Percentiles rank a stretch among this genome's conserved stretches.
phyloP scores from a whole-genome alignment of 2,113 vertebrate species.

The Indri indri region DNA sequence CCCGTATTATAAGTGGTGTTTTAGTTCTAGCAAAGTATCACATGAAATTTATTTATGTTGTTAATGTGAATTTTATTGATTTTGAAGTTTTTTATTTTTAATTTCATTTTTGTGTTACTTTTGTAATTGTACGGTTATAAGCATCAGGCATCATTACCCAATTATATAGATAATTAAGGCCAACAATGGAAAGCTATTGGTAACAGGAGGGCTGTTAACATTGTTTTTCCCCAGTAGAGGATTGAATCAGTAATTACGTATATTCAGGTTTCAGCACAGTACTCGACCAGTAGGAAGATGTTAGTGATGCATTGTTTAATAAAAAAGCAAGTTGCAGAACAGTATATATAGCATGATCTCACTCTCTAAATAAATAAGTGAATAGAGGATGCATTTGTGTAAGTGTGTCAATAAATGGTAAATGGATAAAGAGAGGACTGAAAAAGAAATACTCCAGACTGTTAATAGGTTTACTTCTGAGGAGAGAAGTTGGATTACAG shows the following conservation, averaged over 20 bases:
- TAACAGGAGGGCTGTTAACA: not conserved
- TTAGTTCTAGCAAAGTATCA: not conserved
- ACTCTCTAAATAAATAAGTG: not conserved
- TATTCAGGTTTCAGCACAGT: not conserved
- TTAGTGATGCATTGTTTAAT: not conserved
- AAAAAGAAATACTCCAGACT: not conserved
- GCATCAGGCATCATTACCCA: not conserved
- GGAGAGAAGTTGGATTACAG: not conserved
- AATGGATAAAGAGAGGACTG: not conserved
- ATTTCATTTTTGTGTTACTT: not conserved
- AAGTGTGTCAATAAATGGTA: not conserved
- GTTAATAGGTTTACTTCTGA: not conserved
- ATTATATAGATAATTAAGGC: not conserved
- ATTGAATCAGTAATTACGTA: not conserved
- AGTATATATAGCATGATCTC: not conserved
- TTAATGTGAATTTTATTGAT: not conserved
- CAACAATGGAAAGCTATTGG: not conserved
- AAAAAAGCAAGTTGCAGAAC: not conserved
- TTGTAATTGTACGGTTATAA: not conserved
- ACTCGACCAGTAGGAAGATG: not conserved
- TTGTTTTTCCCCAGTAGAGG: not conserved
- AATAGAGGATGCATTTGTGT: not conserved
- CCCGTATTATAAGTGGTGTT: not conserved
- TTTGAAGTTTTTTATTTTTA: not conserved
- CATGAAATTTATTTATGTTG: not conserved